Base-by-base conservation (phyloP, 2,797 vertebrate species). In the Arrhamphus sclerolepis region DNA sequence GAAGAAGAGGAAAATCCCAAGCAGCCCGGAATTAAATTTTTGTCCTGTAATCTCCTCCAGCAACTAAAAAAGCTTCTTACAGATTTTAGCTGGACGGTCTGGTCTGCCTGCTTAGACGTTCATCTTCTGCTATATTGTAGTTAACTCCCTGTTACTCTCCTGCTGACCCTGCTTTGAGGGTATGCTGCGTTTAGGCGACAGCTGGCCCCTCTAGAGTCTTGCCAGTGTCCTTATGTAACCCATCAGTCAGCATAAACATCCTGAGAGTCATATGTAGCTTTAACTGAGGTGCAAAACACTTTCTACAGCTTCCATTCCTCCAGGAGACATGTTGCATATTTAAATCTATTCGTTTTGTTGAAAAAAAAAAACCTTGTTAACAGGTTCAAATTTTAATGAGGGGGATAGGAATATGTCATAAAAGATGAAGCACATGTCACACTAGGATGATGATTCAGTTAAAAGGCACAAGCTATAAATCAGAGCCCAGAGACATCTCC, bases 151-250 rank as follows among this genome's bases (percentile, higher is more conserved):
- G 8, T 58, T 52, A 58, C 62, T 51, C 70, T 40, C 39, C 40
- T 22, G 14, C 28, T 75, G 64, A 71, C 58, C 60, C 56, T 65
- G 24, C 47, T 74, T 8, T 54, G 46, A 71, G 69, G 70, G 10
- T 28, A 62, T 14, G 51, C 56, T 14, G 74, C 31, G 63, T 41
- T 79, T 65, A 55, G 68, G 81, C 73, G 81, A 86, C 85, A 88
- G 85, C 81, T 87, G 85, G 77, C 62, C 52, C 67, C 70, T 78
- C 73, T 56, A 55, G 43, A 72, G 62, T 75, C 64, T 71, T 72
- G 75, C 72, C 77, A 56, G 50, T 24, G 68, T 75, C 79, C 81
- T 87, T 78, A 84, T 50, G 67, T 83, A 86, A 86, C 78, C 74
- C 71, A 81, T 69, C 56, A 74, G 62, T 63, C 63, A 65, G 71